Base-by-base conservation (phyloP, 2,797 vertebrate genomes). In the Xerus rutilus region DNA sequence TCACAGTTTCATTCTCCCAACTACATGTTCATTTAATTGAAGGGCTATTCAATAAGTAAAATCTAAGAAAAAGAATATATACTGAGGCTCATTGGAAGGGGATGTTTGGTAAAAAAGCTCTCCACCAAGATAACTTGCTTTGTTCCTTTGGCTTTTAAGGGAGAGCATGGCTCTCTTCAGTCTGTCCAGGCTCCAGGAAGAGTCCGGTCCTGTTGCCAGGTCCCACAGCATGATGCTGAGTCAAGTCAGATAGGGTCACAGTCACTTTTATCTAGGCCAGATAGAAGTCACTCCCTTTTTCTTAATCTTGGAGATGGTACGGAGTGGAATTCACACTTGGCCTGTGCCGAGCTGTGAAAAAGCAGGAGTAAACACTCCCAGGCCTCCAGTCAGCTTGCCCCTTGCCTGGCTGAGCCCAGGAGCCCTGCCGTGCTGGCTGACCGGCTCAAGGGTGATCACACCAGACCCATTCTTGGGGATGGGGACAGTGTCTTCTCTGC, bases 181-280 rank as follows among this genome's bases (percentile, higher is more conserved):
- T n/a, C 65, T 8, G 3, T 62, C 23, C 59, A 35, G n/a, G 43
- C n/a, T 14, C 45, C 39, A 15, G 8, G 70, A 69, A 43, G 59
- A 35, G 25, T 10, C 28, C 28, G 81, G 21, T 69, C 45, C 25
- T 32, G 7, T 2, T 70, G 52, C 67, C 70, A 65, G 77, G 90
- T 77, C 79, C 47, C 7, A 12, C 82, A 57, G 32, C 6, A 15
- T 65, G 32, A 74, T 30, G 20, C 8, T 17, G 2, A 84, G 72
- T 77, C 67, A 64, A 43, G 30, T 85, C 30, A 45, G 17, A 10
- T 7, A 76, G 39, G 82, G 25, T 72, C 70, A 49, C 5, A 20
- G 52, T 73, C 79, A 64, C 74, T 86, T 91, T 94, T 93, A 77
- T 67, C 47, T 57, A 81, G 91, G 85, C 15, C 87, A 88, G 43